Evolutionary conservation across 2,797 vertebrate genomes (phyloP).

Genomic region (Nothura maculosa): DNA sequence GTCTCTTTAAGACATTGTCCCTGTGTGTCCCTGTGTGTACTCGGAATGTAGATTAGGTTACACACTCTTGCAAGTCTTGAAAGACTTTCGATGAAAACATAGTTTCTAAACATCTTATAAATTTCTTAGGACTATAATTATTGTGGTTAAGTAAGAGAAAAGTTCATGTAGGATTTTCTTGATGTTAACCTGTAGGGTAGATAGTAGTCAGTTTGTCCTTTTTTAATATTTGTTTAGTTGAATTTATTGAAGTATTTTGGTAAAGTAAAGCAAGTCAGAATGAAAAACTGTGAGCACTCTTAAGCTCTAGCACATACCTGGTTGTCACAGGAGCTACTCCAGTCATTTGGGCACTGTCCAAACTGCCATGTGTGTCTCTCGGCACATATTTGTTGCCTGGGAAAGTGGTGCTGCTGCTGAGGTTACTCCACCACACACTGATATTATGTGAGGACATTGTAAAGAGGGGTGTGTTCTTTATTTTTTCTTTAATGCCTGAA

Average conservation of each 20-base stretch:
- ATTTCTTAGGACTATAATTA: background rate
- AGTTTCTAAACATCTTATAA: background rate
- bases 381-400: background rate
- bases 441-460: background rate
- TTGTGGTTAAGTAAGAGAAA: background rate
- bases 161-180: background rate
- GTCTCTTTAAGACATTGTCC: background rate
- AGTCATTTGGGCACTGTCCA: background rate
- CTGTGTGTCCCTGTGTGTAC: background rate
- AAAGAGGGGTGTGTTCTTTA: background rate
- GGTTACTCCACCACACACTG: background rate
- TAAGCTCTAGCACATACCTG: accelerated
- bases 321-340: background rate
- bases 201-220: background rate
- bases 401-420: background rate
- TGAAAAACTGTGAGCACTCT: background rate
- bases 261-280: background rate
- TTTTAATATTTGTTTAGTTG: background rate
- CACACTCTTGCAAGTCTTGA: background rate
- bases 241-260: accelerated
- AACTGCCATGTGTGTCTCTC: background rate
- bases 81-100: background rate
- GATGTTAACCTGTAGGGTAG: background rate
- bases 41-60: background rate
- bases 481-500: background rate